Evolutionary conservation across 1,140 invertebrate genomes (phyloP), one percentile per base, ranked within the genome.

Genomic region (Achatina immaculata): DNA sequence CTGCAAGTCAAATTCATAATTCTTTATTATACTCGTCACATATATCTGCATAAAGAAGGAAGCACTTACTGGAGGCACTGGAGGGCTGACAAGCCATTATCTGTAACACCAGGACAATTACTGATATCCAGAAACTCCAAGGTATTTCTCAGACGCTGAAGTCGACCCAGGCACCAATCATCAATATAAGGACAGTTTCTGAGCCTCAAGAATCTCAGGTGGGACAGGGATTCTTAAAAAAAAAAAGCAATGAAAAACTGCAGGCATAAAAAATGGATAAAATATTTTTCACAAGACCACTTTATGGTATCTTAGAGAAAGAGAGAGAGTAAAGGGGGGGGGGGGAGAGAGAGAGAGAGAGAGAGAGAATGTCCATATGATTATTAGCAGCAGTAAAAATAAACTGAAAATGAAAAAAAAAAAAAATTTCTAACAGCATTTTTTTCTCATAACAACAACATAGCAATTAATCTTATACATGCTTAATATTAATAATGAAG

Each of bases 91-190:
- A 97, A 85, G 28, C 95, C 95, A 83, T 92, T 91, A 78, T 94
- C 92, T 3, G 94, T 94, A 40, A 96, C 89, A 28, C 92, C 89
- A 14, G 92, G 90, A 87, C 95, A 96, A 66, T 93, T 92, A 80
- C 94, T 94, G 1, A 97, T 86, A 90, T 97, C 95, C 9, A 97
- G 89, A 82, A 95, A 93, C 86, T 96, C 93, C 34, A 97, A 86
- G 24, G 90, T 91, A 24, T 93, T 89, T 71, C 87, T 89, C 81
- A 93, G 94, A n/a, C 93, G 89, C 51, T 92, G 90, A 40, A 96
- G 90, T 81, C 92, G 92, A 87, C 95, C 94, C 72, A 96, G 82
- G 81, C 93, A 94, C 95, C 95, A 97, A 87, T 96, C 95, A 91
- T 96, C 94, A 75, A 96, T 92, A 58, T 92, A 84, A 66, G 89